Conservation (phyloP, 2,113 vertebrate species). For the Alouatta palliata region DNA sequence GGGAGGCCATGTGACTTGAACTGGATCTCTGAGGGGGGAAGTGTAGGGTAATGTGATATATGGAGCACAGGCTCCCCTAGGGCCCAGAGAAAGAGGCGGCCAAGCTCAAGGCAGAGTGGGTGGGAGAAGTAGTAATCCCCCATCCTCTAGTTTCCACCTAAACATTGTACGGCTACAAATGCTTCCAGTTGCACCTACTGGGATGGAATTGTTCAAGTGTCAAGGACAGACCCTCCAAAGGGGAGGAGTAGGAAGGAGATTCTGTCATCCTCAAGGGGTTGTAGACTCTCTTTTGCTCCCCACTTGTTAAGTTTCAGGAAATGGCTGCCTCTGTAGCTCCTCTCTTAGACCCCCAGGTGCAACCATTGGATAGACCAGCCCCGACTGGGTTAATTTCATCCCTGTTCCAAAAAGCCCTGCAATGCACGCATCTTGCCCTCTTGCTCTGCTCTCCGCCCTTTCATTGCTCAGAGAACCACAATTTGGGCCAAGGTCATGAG, state of each 20-base stretch:
- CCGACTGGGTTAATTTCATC: neutral
- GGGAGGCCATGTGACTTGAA: neutral
- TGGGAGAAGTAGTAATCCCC: neutral
- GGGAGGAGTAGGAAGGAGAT: neutral
- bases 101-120: neutral
- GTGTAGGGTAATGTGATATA: neutral
- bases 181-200: neutral
- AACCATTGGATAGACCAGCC: neutral
- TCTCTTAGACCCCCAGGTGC: neutral
- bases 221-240: neutral
- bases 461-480: conserved; percentile 31
- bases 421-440: neutral
- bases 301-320: neutral
- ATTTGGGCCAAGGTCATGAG: conserved; percentile 41
- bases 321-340: neutral
- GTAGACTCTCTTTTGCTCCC: neutral
- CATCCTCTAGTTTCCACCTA: neutral
- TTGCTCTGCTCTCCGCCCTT: neutral
- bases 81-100: neutral
- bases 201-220: neutral
- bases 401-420: neutral
- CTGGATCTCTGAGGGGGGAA: neutral
- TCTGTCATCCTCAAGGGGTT: neutral
- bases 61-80: neutral
- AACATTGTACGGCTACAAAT: neutral